Evolutionary conservation across 1,140 invertebrate genomes (phyloP), one percentile per base, ranked within the genome.

Genomic region (Nebria ingens): DNA sequence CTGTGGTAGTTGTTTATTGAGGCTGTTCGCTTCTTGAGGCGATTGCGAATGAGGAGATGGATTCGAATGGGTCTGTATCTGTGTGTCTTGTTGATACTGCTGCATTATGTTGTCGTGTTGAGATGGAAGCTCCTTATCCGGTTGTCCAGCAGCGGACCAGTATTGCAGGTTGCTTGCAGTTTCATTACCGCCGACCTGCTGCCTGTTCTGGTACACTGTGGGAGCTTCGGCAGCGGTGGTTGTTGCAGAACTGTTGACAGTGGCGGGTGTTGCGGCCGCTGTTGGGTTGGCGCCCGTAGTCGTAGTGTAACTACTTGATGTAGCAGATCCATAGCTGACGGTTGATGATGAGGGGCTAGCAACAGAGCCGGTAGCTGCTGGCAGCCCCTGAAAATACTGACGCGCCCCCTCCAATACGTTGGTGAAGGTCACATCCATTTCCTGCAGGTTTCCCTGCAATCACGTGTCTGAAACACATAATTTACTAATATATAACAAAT

Each of bases 371-470:
- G 75, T 73, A 49, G 76, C 73, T 62, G 79, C 78, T 55, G 84
- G 84, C 66, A 86, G 72, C 68, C 84, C 84, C 77, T 86, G 82
- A 73, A 86, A 86, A 75, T 84, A 87, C 75, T 85, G 84, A 67
- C 84, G 81, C 70, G 82, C 83, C 72, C 82, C 83, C 79, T 86
- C 83, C 78, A 87, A 75, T 75, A 85, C 82, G 79, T 86, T 85
- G 68, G 80, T 83, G 70, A 84, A 83, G 73, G 79, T 81, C 68
- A 80, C 79, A 79, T 86, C 84, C 84, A 86, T 86, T 72, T 76
- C 78, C 74, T 72, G 73, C 73, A 73, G 70, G 69, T 21, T 19
- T 34, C 6, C 25, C 25, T 34, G 25, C 25, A 9, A 9, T 34
- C 6, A 34, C 6, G n/a, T 56, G n/a, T 19, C 54, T 55, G 50